phyloP scores from a whole-genome alignment of 1,140 invertebrate genomes.

The Dendrolimus kikuchii region DNA sequence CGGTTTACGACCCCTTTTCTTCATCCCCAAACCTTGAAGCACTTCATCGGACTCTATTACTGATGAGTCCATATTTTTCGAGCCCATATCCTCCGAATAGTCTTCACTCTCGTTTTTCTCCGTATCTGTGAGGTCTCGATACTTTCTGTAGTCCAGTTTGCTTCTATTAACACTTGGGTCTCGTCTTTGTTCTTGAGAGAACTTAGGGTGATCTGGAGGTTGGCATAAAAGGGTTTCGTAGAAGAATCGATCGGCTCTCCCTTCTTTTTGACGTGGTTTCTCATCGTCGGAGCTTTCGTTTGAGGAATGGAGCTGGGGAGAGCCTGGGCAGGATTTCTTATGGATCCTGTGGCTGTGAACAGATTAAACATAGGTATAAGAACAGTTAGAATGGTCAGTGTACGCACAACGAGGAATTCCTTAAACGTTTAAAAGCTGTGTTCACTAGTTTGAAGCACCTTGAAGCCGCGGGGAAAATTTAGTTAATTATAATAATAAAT shows the following conservation, averaged over 20 bases:
- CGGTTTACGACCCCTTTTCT: conserved; percentile 39
- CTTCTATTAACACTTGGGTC: conserved; percentile 17
- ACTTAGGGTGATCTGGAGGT: conserved; percentile 32
- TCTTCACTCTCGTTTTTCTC: conserved; percentile 52
- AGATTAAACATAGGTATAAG: not conserved
- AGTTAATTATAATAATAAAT: too few species aligned
- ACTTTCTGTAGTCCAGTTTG: conserved; percentile 46
- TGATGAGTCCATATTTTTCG: conserved; percentile 49
- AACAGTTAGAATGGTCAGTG: too few species aligned
- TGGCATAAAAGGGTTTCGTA: conserved; percentile 59
- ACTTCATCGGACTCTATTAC: conserved; percentile 44
- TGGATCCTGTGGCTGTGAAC: conserved; percentile 27
- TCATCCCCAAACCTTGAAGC: conserved; percentile 33
- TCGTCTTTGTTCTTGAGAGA: conserved; percentile 27
- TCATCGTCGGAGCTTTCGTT: conserved; percentile 56
- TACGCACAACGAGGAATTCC: too few species aligned
- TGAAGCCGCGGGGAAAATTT: too few species aligned
- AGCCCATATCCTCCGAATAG: conserved; percentile 39
- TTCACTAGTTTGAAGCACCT: too few species aligned
- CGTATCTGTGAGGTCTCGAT: conserved; percentile 39
- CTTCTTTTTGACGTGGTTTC: conserved; percentile 33
- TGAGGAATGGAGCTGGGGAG: conserved; percentile 33
- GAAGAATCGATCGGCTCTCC: conserved; percentile 43
- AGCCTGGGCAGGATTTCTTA: conserved; percentile 33
- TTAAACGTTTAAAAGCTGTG: too few species aligned